These are phyloP conservation scores for Stenurella melanura DNA, from an alignment of 2,888 invertebrate species.

Conservation along the genomic window DNA sequence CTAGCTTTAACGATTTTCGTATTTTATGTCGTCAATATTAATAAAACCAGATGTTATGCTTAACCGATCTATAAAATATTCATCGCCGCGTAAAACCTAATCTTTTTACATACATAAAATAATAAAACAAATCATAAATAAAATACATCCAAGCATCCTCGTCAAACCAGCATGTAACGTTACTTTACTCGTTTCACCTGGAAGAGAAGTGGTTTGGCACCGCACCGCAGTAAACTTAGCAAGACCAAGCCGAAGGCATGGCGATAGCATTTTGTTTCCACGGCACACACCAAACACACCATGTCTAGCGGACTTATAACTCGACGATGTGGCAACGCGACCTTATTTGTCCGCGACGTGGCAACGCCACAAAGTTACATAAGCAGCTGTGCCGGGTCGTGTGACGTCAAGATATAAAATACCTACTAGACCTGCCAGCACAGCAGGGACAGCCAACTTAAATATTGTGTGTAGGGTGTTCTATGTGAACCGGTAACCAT, in stretches of 20 bases:
- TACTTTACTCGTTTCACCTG: constrained; percentile 61
- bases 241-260: constrained; percentile 10
- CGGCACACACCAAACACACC: constrained; percentile 24
- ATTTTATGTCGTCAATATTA: constrained; percentile 12
- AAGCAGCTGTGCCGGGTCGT: constrained; percentile 69
- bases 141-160: constrained; percentile 46
- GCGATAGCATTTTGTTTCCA: constrained; percentile 36
- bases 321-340: constrained; percentile 50
- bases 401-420: constrained; percentile 64
- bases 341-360: constrained; percentile 54
- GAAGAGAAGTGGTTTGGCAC: constrained; percentile 38
- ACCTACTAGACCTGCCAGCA: constrained; percentile 35
- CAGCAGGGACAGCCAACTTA: constrained; percentile 29
- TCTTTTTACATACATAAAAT: constrained; percentile 32
- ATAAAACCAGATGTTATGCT: constrained; percentile 18
- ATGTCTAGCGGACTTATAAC: constrained; percentile 25
- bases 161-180: constrained; percentile 53
- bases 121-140: constrained; percentile 46
- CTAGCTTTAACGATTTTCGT: not conserved
- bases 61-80: constrained; percentile 26
- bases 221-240: constrained; percentile 18
- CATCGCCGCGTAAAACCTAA: constrained; percentile 9
- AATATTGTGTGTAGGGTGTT: constrained; percentile 27
- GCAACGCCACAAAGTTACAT: constrained; percentile 68
- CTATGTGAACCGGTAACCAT: constrained; percentile 35